Evolutionary conservation across 2,888 invertebrate genomes (phyloP), one percentile per base, ranked within the genome.

Genomic region (Rhamnusium bicolor): DNA sequence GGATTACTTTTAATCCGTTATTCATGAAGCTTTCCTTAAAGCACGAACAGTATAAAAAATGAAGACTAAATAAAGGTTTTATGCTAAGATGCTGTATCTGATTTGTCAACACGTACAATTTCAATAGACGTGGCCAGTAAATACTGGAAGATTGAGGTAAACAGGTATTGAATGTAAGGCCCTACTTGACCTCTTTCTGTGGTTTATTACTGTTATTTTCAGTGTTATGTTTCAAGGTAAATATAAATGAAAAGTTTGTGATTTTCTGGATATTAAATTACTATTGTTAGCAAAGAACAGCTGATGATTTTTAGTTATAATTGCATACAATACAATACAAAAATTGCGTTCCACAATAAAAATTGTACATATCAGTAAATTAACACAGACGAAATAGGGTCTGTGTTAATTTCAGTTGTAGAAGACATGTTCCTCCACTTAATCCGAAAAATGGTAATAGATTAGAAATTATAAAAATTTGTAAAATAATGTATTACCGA

Each of bases 101-200:
- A 72, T 72, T 72, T 72, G 72, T 72, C 72, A 68, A 72, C 72
- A 72, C 72, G 72, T 72, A 71, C 67, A 32, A 19, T 29, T 70
- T 58, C 67, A 19, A 40, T 63, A 24, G 24, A 24, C 47, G 19
- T 18, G 40, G 27, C 32, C 29, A 40, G 60, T 32, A 40, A 21
- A 40, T 40, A 40, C 40, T n/a, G 21, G 40, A 61, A 24, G 62
- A 63, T 40, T 40, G 40, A 40, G 40, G 40, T 40, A 40, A 40
- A 40, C 40, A 40, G 12, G n/a, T 40, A 40, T n/a, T 40, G 40
- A 40, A 40, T 40, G 12, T n/a, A 40, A 40, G 40, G 40, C 4
- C n/a, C 40, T n/a, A 40, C 40, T 40, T 40, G 40, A 40, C 40
- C 40, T 40, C n/a, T 40, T n/a, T 40, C 40, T 40, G 40, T 40